A percentile compares a stretch with the other conserved stretches of the same genome.
phyloP scores from a whole-genome alignment of 1,140 invertebrate species.

The Drosophila hydei region DNA sequence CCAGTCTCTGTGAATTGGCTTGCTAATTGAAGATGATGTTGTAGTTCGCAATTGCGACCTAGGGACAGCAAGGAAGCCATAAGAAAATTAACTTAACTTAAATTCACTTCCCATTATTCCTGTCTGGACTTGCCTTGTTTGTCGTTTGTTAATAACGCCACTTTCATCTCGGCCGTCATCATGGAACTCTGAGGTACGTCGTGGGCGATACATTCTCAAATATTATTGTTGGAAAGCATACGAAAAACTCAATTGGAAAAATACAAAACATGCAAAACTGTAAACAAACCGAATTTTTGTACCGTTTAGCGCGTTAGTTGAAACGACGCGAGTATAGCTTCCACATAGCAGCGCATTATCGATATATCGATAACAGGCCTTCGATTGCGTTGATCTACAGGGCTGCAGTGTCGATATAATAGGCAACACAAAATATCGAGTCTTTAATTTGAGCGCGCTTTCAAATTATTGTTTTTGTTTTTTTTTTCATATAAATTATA shows the following conservation, averaged over 20 bases:
- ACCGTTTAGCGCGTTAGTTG: slow-evolving; percentile 4
- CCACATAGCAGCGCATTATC: slow-evolving; percentile 10
- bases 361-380: slow-evolving; percentile 10
- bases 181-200: slow-evolving; percentile 73
- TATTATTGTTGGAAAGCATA: background rate
- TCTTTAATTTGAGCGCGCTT: background rate
- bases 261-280: background rate
- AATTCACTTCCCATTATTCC: background rate
- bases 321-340: slow-evolving; percentile 9
- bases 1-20: slow-evolving; percentile 2
- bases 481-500: background rate
- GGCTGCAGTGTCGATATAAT: slow-evolving; percentile 2
- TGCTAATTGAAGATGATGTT: background rate
- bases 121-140: slow-evolving; percentile 44
- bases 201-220: slow-evolving; percentile 49
- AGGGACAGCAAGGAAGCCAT: background rate
- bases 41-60: slow-evolving; percentile 26
- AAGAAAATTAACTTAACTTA: background rate
- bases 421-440: background rate
- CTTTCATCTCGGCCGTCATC: slow-evolving; percentile 49
- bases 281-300: background rate
- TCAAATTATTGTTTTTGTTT: background rate
- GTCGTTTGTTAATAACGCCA: slow-evolving; percentile 35
- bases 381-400: slow-evolving; percentile 4
- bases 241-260: background rate